Evolutionary conservation across 2,113 vertebrate genomes (phyloP), one percentile per base, ranked within the genome.

Genomic region (Paracanthobrama guichenoti): DNA sequence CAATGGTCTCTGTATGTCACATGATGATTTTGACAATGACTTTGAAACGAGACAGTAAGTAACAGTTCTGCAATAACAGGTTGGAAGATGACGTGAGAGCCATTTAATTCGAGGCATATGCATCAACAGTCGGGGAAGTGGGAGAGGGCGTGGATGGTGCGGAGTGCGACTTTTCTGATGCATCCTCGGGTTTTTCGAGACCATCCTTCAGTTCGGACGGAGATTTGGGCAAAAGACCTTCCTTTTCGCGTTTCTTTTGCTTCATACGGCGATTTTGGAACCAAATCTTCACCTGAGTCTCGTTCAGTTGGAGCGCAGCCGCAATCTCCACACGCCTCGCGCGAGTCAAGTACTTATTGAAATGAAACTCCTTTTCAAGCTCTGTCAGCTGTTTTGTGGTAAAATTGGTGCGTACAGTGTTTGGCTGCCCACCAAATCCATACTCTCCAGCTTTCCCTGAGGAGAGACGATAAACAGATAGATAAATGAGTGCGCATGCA

Each of bases 251-350:
- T 87, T 99, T 99, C 94, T 99, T 99, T 83, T 99, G 98, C 91
- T 99, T 99, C 98, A 99, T 99, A 60, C 98, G 93, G 28, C 98
- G 95, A 88, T 99, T 99, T 93, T 99, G 98, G 92, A 99, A 99
- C 98, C 98, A 99, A 55, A 99, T 99, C 91, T 99, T 99, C 88
- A 99, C 98, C 91, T 99, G 98, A 88, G 98, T 99, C 93, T 99
- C 98, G 79, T 99, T 99, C 77, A 99, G 94, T 86, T 98, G 97
- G 59, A 99, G 93, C 1, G 97, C 96, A 2, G 98, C 98, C 0
- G 98, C 98, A 24, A 99, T 99, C 89, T 99, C 98, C 39, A 99
- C 97, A 22, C 98, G 91, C 81, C 98, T 94, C 12, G 98, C 98
- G 1, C 98, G 92, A 0, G 98, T 99, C 91, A 99, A 90, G 82